Evolutionary conservation across 2,113 vertebrate genomes (phyloP), one percentile per base, ranked within the genome.

Genomic region (Oenanthe melanoleuca): DNA sequence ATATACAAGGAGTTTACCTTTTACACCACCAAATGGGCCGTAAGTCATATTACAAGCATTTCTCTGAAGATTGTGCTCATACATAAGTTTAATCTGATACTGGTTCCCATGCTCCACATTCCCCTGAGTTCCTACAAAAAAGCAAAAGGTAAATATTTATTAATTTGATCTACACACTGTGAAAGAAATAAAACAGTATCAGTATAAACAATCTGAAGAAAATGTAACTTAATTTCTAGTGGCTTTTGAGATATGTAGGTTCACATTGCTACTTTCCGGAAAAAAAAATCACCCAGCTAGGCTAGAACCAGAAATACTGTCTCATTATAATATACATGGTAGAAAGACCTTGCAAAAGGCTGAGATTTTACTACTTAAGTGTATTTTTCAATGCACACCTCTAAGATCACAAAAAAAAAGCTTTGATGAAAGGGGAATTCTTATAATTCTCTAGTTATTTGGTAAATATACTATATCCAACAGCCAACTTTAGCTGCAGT

Each of bases 81-180:
- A 99, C 90, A 99, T 98, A 90, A 99, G 73, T 94, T 99, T 99
- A 73, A 99, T 96, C 96, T 99, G 99, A 97, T 99, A 99, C 74
- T 99, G 99, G 93, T 98, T 99, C 7, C 99, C 99, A 71, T 99
- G 99, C 61, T 99, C 99, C 94, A 99, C 99, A 45, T 98, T 99
- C 64, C 99, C 99, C 50, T 98, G 95, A 29, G 98, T 99, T 81
- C 98, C 99, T 99, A 83, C 49, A 70, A 72, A 96, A 88, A 86
- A 75, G 20, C 2, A 4, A 55, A 37, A 31, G 12, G 8, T 34
- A 63, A 42, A 10, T 44, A 79, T 63, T 65, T 53, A 33, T 47
- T 57, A 5, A 31, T 86, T 88, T 75, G n/a, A 93, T 40, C 12
- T 26, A 87, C 1, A 3, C 7, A 40, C 8, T 20, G 12, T 47